Conservation (phyloP, 2,888 invertebrate species). For the Pemphredon lugubris region DNA sequence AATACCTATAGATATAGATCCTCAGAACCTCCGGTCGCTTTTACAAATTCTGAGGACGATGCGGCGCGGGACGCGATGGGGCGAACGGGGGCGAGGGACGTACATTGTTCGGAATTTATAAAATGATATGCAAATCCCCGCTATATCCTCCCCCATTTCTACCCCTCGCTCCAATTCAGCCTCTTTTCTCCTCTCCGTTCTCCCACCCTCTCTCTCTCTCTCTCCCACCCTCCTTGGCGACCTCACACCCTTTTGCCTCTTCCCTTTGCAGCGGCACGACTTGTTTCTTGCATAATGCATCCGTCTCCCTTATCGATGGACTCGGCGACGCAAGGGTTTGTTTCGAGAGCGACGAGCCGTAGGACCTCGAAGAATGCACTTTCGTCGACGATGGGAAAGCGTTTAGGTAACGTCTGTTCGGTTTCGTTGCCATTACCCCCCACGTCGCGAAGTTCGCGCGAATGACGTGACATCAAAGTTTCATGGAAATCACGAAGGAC, state of each 20-base stretch:
- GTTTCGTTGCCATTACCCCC: too few species aligned
- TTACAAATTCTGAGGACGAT: constrained; percentile 49
- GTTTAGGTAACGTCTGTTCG: constrained; percentile 16
- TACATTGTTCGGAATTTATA: constrained; percentile 70
- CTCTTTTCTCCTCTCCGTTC: constrained; percentile 21
- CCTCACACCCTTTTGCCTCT: neutral
- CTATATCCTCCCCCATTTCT: constrained; percentile 66
- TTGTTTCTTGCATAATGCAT: constrained; percentile 65
- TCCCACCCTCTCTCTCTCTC: neutral
- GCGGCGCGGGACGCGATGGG: neutral
- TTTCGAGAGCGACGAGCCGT: constrained; percentile 21
- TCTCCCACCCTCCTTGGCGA: constrained; percentile 5
- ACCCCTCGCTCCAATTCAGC: constrained; percentile 46
- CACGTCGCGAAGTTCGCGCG: constrained; percentile 30
- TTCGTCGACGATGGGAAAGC: constrained; percentile 5
- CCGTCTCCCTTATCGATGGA: constrained; percentile 52
- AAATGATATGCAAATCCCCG: constrained; percentile 73
- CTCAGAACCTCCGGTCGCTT: constrained; percentile 7
- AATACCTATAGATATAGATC: constrained; percentile 18
- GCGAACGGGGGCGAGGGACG: constrained; percentile 27
- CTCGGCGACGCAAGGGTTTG: constrained; percentile 11
- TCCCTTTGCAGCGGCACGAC: constrained; percentile 27
- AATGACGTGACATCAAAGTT: constrained; percentile 57
- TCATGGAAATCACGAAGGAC: constrained; percentile 62
- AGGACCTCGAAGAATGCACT: constrained; percentile 29